These are phyloP conservation scores for Oryzaephilus surinamensis DNA, from an alignment of 1,140 invertebrate genomes.

Conservation along the genomic window DNA sequence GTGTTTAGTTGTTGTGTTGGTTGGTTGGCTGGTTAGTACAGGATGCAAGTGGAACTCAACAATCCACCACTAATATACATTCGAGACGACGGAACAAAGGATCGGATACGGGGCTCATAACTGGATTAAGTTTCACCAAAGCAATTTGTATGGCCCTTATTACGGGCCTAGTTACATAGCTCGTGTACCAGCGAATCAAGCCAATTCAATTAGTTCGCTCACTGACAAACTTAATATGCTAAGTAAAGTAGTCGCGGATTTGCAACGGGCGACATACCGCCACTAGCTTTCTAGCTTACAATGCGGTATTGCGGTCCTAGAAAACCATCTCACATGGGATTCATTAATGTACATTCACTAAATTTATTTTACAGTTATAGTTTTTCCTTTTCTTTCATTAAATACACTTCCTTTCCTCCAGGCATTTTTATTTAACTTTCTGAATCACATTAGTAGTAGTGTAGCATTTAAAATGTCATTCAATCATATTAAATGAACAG, in stretches of 20 bases:
- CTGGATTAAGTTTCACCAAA: slow-evolving; percentile 32
- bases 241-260: slow-evolving; percentile 32
- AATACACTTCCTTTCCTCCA: no score
- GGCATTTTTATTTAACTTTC: no score
- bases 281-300: no score
- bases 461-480: no score
- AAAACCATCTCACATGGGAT: slow-evolving; percentile 2
- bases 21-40: no score
- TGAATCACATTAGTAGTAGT: no score
- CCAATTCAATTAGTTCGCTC: slow-evolving; percentile 32
- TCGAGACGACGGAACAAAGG: slow-evolving; percentile 27
- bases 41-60: no score
- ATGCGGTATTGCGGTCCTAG: slow-evolving; percentile 11
- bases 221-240: slow-evolving; percentile 33
- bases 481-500: no score
- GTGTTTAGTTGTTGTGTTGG: no score
- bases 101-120: slow-evolving; percentile 27
- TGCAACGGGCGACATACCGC: slow-evolving; percentile 12
- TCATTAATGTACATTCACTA: neutral
- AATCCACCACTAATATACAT: slow-evolving; percentile 24
- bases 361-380: no score
- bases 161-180: slow-evolving; percentile 28
- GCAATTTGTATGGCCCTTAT: slow-evolving; percentile 34
- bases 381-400: no score
- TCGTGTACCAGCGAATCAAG: slow-evolving; percentile 30